Evolutionary conservation across 2,888 invertebrate species (phyloP), one percentile per base, ranked within the genome.

Genomic region (Tetanocera ferruginea): DNA sequence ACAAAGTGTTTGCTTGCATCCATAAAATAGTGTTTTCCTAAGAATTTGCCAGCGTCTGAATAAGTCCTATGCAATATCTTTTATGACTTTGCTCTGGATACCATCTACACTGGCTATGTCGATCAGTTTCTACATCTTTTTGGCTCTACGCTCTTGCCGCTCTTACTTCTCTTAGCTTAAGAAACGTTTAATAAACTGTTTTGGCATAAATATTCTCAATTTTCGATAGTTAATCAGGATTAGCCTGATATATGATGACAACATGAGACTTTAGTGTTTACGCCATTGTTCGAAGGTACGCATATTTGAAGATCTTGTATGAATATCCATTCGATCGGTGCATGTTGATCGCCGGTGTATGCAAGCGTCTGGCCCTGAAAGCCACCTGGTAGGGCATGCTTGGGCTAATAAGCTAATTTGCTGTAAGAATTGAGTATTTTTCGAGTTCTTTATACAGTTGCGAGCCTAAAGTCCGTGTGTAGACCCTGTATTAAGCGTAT

Each of bases 161-260:
- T 34, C 34, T n/a, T 25, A 31, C n/a, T n/a, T n/a, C n/a, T n/a
- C 23, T n/a, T 25, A 31, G n/a, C 17, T 28, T 28, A 23, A 17
- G 25, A 37, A 73, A 66, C 74, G 79, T 79, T 79, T 79, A 77
- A 79, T 77, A 79, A 76, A 76, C 76, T 79, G 77, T 79, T 79
- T 79, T 79, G 79, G 79, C 79, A 77, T 79, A 79, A 79, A 79
- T 79, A 79, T 79, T 79, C 80, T 76, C 81, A 79, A 80, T 78
- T 78, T 78, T 78, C 78, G 78, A 86, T 86, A 86, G 86, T 86
- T 86, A 86, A 86, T 86, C 86, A 86, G 85, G 83, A 83, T 86
- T 86, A 86, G 80, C 80, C 83, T 86, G 86, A 86, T 84, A 86
- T 86, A 86, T 85, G 86, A 83, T 86, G 86, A 86, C 86, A 86